phyloP scores from a whole-genome alignment of 2,113 vertebrate species.

The Enhydra lutris region DNA sequence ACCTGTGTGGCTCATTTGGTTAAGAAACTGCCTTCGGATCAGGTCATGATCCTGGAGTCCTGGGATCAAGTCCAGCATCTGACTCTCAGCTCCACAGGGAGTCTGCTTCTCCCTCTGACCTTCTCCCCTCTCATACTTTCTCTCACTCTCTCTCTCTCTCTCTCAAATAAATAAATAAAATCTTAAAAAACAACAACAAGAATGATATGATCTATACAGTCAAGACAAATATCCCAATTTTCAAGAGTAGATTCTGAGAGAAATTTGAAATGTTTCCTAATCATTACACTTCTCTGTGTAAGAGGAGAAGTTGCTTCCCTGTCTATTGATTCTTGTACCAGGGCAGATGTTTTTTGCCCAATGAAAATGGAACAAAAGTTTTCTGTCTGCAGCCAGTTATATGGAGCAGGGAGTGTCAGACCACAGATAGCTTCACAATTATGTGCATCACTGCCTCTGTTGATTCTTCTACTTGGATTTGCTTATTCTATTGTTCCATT shows the following conservation, averaged over 20 bases:
- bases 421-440: slow-evolving; percentile 24
- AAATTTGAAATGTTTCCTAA: background rate
- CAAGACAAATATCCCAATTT: background rate
- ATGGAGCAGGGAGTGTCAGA: background rate
- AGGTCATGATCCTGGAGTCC: too few relatives aligned
- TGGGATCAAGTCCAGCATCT: too few relatives aligned
- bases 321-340: background rate
- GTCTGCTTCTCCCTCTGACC: too few relatives aligned
- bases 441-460: slow-evolving; percentile 33
- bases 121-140: too few relatives aligned
- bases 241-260: background rate
- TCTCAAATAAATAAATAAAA: too few relatives aligned
- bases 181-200: background rate
- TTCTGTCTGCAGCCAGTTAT: slow-evolving; percentile 9
- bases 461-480: slow-evolving; percentile 46
- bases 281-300: background rate
- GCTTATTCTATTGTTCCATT: slow-evolving; percentile 44
- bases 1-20: too few relatives aligned
- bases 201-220: background rate
- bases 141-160: too few relatives aligned
- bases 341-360: background rate
- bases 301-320: background rate
- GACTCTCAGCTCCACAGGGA: too few relatives aligned
- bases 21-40: too few relatives aligned
- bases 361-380: background rate